A percentile compares a stretch with the other conserved stretches of the same genome.
Conservation (phyloP, 2,113 vertebrate genomes). For the Caracal caracal region DNA sequence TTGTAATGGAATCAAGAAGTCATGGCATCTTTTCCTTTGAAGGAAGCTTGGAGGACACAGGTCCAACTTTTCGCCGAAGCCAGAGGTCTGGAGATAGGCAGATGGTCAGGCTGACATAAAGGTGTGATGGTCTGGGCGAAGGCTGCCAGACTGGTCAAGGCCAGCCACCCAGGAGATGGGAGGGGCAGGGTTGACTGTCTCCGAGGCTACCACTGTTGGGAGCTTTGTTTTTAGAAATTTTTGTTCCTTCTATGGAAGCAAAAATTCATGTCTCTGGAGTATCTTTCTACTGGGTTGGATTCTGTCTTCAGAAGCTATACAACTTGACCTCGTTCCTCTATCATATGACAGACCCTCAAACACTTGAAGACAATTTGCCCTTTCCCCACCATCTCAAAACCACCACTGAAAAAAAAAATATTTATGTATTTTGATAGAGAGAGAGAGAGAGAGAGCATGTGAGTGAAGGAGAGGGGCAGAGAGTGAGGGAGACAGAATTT, state of each 20-base stretch:
- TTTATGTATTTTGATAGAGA: too few species aligned
- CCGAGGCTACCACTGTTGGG: background rate
- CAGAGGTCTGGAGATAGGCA: background rate
- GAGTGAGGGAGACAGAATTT: too few species aligned
- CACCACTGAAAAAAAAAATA: background rate
- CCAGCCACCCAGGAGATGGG: background rate
- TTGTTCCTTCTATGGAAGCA: background rate
- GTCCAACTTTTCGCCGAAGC: background rate
- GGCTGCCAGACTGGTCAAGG: background rate
- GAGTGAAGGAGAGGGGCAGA: too few species aligned
- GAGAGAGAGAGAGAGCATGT: too few species aligned
- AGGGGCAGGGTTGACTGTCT: background rate
- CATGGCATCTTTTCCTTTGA: background rate
- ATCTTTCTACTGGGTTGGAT: background rate
- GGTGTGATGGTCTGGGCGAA: background rate
- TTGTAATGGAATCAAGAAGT: background rate
- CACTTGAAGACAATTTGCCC: background rate
- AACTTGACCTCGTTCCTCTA: background rate
- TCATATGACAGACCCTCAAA: background rate
- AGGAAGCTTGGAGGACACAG: background rate
- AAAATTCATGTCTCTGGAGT: background rate
- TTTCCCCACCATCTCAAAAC: background rate
- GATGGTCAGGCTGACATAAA: background rate
- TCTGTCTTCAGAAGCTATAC: background rate
- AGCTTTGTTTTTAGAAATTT: background rate